phyloP scores from a whole-genome alignment of 1,140 invertebrate genomes.

The Cotesia glomerata region DNA sequence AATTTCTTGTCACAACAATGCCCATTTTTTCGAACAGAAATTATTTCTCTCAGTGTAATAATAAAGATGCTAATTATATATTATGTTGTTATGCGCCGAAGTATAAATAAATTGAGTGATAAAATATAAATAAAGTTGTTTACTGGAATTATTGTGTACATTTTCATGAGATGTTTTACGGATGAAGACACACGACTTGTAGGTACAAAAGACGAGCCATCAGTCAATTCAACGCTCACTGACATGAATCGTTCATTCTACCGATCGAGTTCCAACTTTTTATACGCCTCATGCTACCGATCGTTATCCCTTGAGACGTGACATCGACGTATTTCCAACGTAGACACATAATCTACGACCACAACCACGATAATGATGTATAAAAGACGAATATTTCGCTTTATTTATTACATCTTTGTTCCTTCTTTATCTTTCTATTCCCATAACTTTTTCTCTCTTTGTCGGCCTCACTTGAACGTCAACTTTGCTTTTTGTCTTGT shows the following conservation, averaged over 20 bases:
- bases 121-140: no score
- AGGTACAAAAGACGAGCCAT: not conserved
- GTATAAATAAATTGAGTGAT: no score
- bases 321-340: constrained; percentile 20
- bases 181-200: constrained; percentile 6
- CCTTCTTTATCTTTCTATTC: constrained; percentile 4
- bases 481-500: constrained; percentile 31
- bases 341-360: constrained; percentile 20
- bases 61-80: no score
- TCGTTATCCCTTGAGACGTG: constrained; percentile 23
- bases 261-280: constrained; percentile 9
- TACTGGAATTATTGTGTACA: no score
- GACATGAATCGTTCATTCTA: constrained; percentile 15
- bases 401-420: constrained; percentile 5
- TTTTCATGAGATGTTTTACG: no score
- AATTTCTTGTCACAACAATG: no score
- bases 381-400: constrained; percentile 25
- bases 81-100: no score
- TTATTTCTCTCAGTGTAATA: no score
- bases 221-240: constrained; percentile 20
- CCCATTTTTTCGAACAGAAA: no score
- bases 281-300: not conserved
- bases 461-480: constrained; percentile 17
- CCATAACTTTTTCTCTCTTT: not conserved
- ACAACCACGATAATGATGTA: constrained; percentile 13